These are phyloP conservation scores for Pteronotus mesoamericanus DNA, from an alignment of 2,797 vertebrate species.

Conservation along the genomic window DNA sequence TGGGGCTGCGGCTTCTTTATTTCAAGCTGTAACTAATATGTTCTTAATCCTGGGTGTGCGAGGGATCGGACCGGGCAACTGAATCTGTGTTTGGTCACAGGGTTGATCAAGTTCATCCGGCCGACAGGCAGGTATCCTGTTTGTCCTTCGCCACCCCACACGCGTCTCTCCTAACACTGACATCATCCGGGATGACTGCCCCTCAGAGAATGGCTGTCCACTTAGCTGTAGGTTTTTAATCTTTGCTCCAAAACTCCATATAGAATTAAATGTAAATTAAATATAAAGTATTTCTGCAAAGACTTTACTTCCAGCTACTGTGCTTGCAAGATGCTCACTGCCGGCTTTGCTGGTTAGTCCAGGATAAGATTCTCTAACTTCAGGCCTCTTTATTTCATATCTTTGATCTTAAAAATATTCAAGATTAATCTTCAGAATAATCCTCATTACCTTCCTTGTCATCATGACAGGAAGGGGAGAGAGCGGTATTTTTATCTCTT, in stretches of 20 bases:
- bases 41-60: background rate
- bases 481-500: background rate
- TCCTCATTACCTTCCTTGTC: background rate
- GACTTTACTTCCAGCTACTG: background rate
- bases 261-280: background rate
- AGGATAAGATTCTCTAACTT: background rate
- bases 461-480: background rate
- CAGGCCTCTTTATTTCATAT: background rate
- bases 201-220: background rate
- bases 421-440: background rate
- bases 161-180: background rate
- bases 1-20: background rate
- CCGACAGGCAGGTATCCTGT: background rate
- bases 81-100: background rate
- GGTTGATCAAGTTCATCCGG: background rate
- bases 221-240: background rate
- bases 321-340: background rate
- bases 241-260: background rate
- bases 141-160: rapidly evolving
- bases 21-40: background rate
- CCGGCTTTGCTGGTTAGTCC: background rate
- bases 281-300: background rate
- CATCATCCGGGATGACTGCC: background rate
- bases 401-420: background rate
- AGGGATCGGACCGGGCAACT: background rate